These are phyloP conservation scores for Drosophila sordidula DNA, from an alignment of 2,888 invertebrate genomes.

Conservation along the genomic window DNA sequence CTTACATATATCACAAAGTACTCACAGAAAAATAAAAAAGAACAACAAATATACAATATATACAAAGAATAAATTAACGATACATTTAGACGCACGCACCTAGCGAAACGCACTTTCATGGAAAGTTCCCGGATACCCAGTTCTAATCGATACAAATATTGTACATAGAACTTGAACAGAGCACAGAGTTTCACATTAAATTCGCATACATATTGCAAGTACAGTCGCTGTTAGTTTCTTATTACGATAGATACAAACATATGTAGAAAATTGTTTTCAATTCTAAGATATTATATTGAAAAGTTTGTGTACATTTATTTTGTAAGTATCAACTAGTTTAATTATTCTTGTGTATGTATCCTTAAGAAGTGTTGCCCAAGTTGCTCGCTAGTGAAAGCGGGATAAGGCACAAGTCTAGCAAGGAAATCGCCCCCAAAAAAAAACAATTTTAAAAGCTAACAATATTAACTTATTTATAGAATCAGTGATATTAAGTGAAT, in stretches of 20 bases:
- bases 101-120: slow-evolving; percentile 59
- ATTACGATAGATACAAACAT: slow-evolving; percentile 18
- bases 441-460: slow-evolving; percentile 37
- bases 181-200: slow-evolving; percentile 57
- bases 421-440: slow-evolving; percentile 16
- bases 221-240: slow-evolving; percentile 41
- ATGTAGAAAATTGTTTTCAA: slow-evolving; percentile 30
- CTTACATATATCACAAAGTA: slow-evolving; percentile 44
- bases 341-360: slow-evolving; percentile 36
- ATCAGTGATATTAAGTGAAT: slow-evolving; percentile 77
- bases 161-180: slow-evolving; percentile 31
- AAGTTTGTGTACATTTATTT: slow-evolving; percentile 43
- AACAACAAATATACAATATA: slow-evolving; percentile 22
- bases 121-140: slow-evolving; percentile 27
- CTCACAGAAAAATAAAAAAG: slow-evolving; percentile 9
- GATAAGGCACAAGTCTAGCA: slow-evolving; percentile 14
- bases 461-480: slow-evolving; percentile 54
- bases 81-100: slow-evolving; percentile 64
- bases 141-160: slow-evolving; percentile 27
- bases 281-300: slow-evolving; percentile 28
- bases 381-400: slow-evolving; percentile 8
- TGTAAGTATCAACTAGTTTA: slow-evolving; percentile 32
- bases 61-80: slow-evolving; percentile 18
- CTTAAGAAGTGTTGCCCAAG: slow-evolving; percentile 20
- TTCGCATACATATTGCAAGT: slow-evolving; percentile 30